A percentile compares a stretch with the other conserved stretches of the same genome.
phyloP scores from a whole-genome alignment of 2,888 invertebrate species.

The Ligdia adustata region DNA sequence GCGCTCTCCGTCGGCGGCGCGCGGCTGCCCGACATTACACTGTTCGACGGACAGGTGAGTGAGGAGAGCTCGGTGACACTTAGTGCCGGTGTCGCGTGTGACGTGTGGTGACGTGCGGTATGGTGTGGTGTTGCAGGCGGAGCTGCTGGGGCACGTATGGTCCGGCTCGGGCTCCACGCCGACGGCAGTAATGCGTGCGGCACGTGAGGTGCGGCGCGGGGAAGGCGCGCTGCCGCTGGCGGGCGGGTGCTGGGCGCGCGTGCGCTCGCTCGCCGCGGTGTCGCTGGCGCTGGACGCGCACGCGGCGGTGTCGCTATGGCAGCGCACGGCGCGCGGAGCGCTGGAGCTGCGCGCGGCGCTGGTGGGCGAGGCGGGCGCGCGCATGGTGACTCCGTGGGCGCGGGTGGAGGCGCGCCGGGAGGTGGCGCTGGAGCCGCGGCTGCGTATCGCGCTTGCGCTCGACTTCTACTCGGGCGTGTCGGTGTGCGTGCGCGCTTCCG shows the following conservation, averaged over 20 bases:
- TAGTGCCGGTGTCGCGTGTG: no score
- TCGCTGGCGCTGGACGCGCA: conserved; percentile 35
- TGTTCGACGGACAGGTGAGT: conserved; percentile 47
- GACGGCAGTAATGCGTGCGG: conserved; percentile 58
- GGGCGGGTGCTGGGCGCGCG: conserved; percentile 41
- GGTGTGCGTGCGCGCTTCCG: conserved; percentile 61
- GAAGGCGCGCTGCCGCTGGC: conserved; percentile 38
- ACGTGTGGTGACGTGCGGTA: no score
- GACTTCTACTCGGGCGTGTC: conserved; percentile 64
- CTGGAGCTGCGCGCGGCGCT: conserved; percentile 31
- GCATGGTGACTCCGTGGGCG: conserved; percentile 36
- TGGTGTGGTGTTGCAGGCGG: no score
- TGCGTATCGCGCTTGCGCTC: conserved; percentile 53
- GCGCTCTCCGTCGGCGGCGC: conserved; percentile 54
- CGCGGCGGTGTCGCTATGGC: conserved; percentile 39
- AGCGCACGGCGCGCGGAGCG: conserved; percentile 41
- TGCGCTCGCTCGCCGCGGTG: conserved; percentile 22
- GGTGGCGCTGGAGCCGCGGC: conserved; percentile 39
- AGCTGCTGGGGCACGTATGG: conserved; percentile 70
- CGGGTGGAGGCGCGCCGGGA: conserved; percentile 40
- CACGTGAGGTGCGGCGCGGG: conserved; percentile 38
- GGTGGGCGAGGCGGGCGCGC: conserved; percentile 22
- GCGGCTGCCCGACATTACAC: conserved; percentile 44
- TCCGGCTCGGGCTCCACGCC: conserved; percentile 62
- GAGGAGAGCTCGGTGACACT: no score